Conservation (phyloP, 2,888 invertebrate species). For the Mythimna loreyi region DNA sequence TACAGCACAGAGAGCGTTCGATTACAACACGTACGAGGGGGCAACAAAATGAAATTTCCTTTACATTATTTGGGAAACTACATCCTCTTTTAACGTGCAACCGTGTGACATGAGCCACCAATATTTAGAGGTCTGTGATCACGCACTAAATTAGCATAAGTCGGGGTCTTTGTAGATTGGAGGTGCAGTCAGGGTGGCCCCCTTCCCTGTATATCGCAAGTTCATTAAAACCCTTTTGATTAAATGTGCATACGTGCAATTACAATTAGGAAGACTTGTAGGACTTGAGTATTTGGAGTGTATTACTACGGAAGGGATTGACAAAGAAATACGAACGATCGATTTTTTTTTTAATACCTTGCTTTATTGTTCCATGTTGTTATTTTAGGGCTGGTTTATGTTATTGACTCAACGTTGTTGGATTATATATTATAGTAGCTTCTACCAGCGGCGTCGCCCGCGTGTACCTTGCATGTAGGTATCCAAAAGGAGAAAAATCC, state of each 20-base stretch:
- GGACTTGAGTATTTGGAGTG: constrained; percentile 31
- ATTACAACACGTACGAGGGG: constrained; percentile 17
- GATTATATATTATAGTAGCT: no score
- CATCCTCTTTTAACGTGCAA: constrained; percentile 4
- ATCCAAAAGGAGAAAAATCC: no score
- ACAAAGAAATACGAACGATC: constrained; percentile 5
- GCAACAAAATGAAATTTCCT: constrained; percentile 9
- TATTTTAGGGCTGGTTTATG: neutral
- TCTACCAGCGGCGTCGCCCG: no score
- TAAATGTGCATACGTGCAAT: constrained; percentile 79
- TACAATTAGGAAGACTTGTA: constrained; percentile 72
- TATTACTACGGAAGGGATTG: constrained; percentile 24
- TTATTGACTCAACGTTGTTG: neutral
- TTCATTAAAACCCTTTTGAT: constrained; percentile 84
- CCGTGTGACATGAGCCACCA: constrained; percentile 62
- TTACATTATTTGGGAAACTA: constrained; percentile 1
- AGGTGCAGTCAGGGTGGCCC: constrained; percentile 62
- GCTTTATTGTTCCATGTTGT: neutral
- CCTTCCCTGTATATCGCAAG: constrained; percentile 72
- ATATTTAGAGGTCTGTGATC: constrained; percentile 52
- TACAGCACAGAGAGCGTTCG: neutral
- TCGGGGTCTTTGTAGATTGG: constrained; percentile 64
- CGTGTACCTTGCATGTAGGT: no score
- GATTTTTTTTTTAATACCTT: neutral
- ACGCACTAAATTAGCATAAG: constrained; percentile 19